Conservation (phyloP, 2,797 vertebrate genomes). For the Botia kubotai region DNA sequence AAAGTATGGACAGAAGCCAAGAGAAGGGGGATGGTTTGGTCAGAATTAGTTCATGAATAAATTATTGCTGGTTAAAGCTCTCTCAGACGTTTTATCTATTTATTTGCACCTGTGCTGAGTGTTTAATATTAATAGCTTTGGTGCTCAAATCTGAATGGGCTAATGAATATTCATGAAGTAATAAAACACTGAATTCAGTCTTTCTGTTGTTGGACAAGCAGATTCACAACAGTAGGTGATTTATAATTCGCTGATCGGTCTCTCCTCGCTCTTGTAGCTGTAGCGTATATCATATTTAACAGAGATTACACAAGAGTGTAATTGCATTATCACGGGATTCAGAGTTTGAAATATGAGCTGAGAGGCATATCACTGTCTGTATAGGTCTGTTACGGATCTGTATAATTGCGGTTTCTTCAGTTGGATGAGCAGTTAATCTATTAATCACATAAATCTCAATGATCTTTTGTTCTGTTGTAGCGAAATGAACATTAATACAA, state of each 20-base stretch:
- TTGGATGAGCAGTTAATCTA: too few species aligned
- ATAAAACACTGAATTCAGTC: conserved; percentile 41
- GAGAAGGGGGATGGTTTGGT: conserved; percentile 24
- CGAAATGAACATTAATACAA: too few species aligned
- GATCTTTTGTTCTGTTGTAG: too few species aligned
- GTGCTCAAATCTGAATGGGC: conserved; percentile 60
- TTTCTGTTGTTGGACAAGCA: conserved; percentile 37
- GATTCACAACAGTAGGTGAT: conserved; percentile 4
- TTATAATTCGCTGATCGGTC: conserved; percentile 10
- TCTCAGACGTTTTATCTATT: conserved; percentile 65
- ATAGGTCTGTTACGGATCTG: too few species aligned
- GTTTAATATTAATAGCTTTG: conserved; percentile 68
- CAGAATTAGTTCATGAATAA: conserved; percentile 69
- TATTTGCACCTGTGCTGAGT: conserved; percentile 61
- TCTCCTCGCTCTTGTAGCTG: conserved; percentile 14
- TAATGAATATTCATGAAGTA: conserved; percentile 56
- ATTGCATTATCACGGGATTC: conserved; percentile 15
- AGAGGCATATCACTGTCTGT: neutral
- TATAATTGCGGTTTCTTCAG: too few species aligned
- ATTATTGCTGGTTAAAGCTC: conserved; percentile 66
- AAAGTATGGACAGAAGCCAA: conserved; percentile 12
- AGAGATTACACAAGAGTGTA: neutral
- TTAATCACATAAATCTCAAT: too few species aligned
- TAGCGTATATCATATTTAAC: conserved; percentile 14
- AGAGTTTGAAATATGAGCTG: conserved; percentile 1